Percentiles rank a stretch among this genome's conserved stretches.
These are phyloP conservation scores for Lepidocyrtinus sp. DNA, from an alignment of 2,888 invertebrate species.

Conservation along the genomic window DNA sequence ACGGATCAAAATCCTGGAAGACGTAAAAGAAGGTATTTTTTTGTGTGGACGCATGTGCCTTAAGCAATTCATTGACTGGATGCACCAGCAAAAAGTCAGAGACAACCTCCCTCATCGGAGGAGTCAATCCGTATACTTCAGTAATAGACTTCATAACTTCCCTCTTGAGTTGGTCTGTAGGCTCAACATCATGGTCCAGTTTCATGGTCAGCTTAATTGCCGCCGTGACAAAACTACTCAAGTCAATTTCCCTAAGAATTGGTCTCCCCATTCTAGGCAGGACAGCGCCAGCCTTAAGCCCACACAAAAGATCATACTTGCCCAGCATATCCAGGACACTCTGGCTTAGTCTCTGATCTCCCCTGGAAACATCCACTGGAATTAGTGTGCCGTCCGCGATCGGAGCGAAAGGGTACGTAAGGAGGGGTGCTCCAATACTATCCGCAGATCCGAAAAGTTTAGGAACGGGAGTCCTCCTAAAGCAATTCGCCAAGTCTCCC, in stretches of 20 bases:
- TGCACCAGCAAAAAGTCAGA: slow-evolving; percentile 67
- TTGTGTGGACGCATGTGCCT: slow-evolving; percentile 62
- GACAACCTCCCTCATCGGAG: slow-evolving; percentile 64
- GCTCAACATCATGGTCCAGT: slow-evolving; percentile 65
- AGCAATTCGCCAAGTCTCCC: slow-evolving; percentile 63
- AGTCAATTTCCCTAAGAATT: slow-evolving; percentile 55
- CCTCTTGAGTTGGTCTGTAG: slow-evolving; percentile 62
- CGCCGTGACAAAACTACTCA: slow-evolving; percentile 67
- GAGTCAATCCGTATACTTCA: slow-evolving; percentile 63
- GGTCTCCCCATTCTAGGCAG: slow-evolving; percentile 59
- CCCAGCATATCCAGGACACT: slow-evolving; percentile 58
- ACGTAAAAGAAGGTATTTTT: slow-evolving; percentile 69
- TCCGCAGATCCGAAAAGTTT: slow-evolving; percentile 64
- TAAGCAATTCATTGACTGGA: slow-evolving; percentile 64
- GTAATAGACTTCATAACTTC: slow-evolving; percentile 63
- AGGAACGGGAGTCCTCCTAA: slow-evolving; percentile 57
- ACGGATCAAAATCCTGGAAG: slow-evolving; percentile 68
- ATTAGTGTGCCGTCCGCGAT: slow-evolving; percentile 65
- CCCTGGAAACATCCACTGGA: slow-evolving; percentile 54
- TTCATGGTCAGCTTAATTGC: slow-evolving; percentile 65
- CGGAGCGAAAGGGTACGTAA: slow-evolving; percentile 66
- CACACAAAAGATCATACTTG: slow-evolving; percentile 66
- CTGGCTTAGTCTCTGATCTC: slow-evolving; percentile 46
- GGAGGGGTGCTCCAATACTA: slow-evolving; percentile 63
- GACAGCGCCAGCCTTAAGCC: slow-evolving; percentile 64